Percentiles rank a stretch among this genome's conserved stretches.
Conservation (phyloP, 2,888 invertebrate genomes). For the Epistrophe eligans region DNA sequence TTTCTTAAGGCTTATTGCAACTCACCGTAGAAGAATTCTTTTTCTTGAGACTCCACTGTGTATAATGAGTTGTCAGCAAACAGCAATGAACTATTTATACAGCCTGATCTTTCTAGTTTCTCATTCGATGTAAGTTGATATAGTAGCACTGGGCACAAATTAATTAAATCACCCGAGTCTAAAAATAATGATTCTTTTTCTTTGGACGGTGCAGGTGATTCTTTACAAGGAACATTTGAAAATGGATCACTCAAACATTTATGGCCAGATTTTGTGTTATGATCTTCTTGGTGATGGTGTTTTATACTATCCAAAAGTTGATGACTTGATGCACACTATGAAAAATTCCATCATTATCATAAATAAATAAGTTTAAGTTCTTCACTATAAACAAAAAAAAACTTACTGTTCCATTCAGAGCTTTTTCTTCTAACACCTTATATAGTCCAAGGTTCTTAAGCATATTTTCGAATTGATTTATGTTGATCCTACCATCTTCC, state of each 20-base stretch:
- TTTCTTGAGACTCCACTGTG: constrained; percentile 70
- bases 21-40: constrained; percentile 80
- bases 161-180: constrained; percentile 80
- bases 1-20: neutral
- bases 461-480: constrained; percentile 89
- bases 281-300: constrained; percentile 58
- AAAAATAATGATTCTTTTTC: constrained; percentile 76
- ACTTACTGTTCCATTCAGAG: constrained; percentile 61
- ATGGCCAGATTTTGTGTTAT: constrained; percentile 32
- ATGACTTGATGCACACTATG: constrained; percentile 64
- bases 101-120: constrained; percentile 85
- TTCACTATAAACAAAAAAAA: neutral
- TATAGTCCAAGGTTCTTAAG: constrained; percentile 86
- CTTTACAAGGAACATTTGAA: constrained; percentile 40
- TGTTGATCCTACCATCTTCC: constrained; percentile 86
- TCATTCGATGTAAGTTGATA: constrained; percentile 87
- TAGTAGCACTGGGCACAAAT: constrained; percentile 88
- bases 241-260: constrained; percentile 40
- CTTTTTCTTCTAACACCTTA: constrained; percentile 83
- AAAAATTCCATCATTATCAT: neutral
- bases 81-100: constrained; percentile 84
- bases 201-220: constrained; percentile 11
- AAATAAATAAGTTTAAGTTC: neutral
- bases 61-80: constrained; percentile 77
- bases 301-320: constrained; percentile 59